These are phyloP conservation scores for Saccopteryx bilineata DNA, from an alignment of 2,113 vertebrate species.

Conservation along the genomic window DNA sequence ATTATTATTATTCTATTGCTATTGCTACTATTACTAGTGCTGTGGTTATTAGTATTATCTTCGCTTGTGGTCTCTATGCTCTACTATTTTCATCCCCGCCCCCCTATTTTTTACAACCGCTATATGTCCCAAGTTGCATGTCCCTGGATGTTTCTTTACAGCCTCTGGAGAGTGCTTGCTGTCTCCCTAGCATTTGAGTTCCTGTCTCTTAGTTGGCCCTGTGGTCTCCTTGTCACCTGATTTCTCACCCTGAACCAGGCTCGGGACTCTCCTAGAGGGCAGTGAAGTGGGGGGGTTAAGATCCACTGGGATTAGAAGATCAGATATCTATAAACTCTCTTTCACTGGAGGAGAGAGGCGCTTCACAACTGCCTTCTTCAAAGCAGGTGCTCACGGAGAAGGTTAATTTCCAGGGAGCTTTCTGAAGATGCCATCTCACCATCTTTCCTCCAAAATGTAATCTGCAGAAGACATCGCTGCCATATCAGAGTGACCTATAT, in stretches of 20 bases:
- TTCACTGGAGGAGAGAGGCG: neutral
- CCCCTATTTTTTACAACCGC: neutral
- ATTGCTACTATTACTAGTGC: neutral
- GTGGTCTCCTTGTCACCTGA: neutral
- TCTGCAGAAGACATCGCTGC: neutral
- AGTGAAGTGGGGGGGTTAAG: neutral
- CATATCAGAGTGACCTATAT: conserved; percentile 25
- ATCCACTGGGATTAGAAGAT: neutral
- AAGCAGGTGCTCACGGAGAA: conserved; percentile 71
- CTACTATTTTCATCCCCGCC: neutral
- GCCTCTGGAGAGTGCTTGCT: neutral
- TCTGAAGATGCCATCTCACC: neutral
- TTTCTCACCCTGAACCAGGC: neutral
- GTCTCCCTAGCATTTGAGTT: neutral
- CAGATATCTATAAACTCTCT: conserved; percentile 55
- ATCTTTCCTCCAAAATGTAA: neutral
- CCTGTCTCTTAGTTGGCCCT: neutral
- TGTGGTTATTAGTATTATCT: neutral
- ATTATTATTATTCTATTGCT: neutral
- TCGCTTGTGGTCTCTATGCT: neutral
- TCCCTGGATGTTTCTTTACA: neutral
- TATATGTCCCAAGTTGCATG: no score
- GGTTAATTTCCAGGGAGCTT: conserved; percentile 71
- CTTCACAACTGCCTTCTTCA: conserved; percentile 73
- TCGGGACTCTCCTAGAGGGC: neutral